Percentiles rank a stretch among this genome's conserved stretches.
phyloP scores from a whole-genome alignment of 64 coral and sea anemone species.

The Pocillopora damicornis region DNA sequence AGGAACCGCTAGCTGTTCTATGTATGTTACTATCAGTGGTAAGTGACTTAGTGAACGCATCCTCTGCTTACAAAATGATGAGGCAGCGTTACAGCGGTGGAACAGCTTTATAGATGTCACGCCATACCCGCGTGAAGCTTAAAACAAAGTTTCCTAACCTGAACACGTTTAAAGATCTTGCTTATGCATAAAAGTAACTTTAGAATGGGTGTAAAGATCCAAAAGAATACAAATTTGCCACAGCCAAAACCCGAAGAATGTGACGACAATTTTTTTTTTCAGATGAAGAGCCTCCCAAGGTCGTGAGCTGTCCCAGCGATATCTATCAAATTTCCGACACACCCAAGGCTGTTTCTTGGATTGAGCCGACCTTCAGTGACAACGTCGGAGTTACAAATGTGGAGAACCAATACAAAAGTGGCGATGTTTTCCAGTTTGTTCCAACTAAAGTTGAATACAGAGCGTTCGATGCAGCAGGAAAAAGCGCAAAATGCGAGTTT shows the following conservation, averaged over 20 bases:
- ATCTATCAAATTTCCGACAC: not conserved
- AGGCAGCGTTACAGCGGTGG: too few species aligned
- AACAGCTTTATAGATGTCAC: too few species aligned
- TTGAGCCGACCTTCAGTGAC: slow-evolving; percentile 38
- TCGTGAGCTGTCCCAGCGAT: slow-evolving; percentile 14
- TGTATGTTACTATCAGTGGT: slow-evolving; percentile 39
- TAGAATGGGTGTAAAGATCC: not conserved
- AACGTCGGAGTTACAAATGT: slow-evolving; percentile 42
- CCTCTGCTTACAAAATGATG: too few species aligned
- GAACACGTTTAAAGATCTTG: too few species aligned
- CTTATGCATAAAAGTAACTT: too few species aligned
- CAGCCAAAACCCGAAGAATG: too few species aligned
- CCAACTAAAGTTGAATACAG: slow-evolving; percentile 19
- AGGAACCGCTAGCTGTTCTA: slow-evolving; percentile 39
- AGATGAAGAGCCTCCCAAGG: slow-evolving; percentile 38
- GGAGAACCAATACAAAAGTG: not conserved
- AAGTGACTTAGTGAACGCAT: not conserved
- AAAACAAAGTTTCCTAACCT: too few species aligned
- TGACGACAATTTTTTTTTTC: not conserved
- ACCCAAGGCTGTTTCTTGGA: slow-evolving; percentile 36
- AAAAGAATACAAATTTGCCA: too few species aligned
- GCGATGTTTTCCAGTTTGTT: slow-evolving; percentile 5
- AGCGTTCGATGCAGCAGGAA: slow-evolving; percentile 22
- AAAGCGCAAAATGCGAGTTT: slow-evolving; percentile 17
- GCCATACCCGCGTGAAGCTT: too few species aligned